A percentile compares a stretch with the other conserved stretches of the same genome.
These are phyloP conservation scores for Melanostigma gelatinosum DNA, from an alignment of 2,113 vertebrate genomes.

Conservation along the genomic window DNA sequence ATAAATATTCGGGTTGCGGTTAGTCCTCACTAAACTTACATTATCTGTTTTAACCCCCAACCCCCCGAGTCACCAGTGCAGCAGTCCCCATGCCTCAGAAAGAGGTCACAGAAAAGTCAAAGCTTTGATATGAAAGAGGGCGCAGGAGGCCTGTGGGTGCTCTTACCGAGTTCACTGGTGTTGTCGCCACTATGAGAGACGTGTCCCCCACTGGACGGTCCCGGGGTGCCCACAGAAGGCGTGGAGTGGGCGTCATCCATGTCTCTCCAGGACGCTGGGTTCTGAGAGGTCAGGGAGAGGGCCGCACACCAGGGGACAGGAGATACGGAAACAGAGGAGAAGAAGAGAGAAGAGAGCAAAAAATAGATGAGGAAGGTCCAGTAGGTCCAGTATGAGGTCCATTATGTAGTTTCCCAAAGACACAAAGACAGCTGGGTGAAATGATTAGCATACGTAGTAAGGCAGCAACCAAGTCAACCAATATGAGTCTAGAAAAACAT, in stretches of 20 bases:
- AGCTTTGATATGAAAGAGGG: constrained; percentile 60
- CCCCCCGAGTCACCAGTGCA: background rate
- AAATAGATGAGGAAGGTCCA: constrained; percentile 33
- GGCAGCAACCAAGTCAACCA: background rate
- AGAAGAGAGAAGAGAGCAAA: constrained; percentile 10
- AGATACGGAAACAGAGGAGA: constrained; percentile 34
- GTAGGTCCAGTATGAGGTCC: constrained; percentile 32
- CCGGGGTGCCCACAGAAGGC: constrained; percentile 94
- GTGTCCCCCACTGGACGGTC: constrained; percentile 96
- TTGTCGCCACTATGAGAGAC: constrained; percentile 97
- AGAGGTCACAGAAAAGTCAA: constrained; percentile 51
- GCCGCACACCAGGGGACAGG: constrained; percentile 53
- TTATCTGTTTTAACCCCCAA: background rate
- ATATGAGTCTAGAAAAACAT: constrained; percentile 4
- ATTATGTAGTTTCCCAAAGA: constrained; percentile 40
- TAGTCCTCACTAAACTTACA: background rate
- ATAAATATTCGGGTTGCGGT: background rate
- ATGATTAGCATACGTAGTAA: constrained; percentile 27
- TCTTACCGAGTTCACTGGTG: constrained; percentile 97
- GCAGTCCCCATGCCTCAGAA: background rate
- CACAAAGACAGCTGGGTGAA: constrained; percentile 20
- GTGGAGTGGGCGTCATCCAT: constrained; percentile 95
- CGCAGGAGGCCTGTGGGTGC: constrained; percentile 42
- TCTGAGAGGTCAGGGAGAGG: constrained; percentile 84
- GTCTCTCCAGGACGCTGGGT: constrained; percentile 88